Conservation (phyloP, 2,113 vertebrate genomes). For the Notarius lentiginosus region DNA sequence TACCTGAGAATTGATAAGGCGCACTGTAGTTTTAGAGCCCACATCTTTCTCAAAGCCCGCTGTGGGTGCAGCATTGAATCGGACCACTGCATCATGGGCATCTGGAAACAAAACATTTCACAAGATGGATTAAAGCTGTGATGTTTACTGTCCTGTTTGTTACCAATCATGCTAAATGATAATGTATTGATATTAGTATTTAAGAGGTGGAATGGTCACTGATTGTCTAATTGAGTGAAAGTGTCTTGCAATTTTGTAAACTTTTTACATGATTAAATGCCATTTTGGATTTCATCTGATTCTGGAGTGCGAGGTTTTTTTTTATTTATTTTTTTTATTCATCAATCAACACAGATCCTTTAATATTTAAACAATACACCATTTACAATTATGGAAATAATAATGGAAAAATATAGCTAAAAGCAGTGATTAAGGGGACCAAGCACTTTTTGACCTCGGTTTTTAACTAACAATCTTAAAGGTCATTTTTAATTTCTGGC, state of each 20-base stretch:
- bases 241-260: background rate
- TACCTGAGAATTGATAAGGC: slow-evolving; percentile 79
- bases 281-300: background rate
- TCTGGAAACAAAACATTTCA: slow-evolving; percentile 57
- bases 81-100: slow-evolving; percentile 73
- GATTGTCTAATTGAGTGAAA: background rate
- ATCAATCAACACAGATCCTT: background rate
- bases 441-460: background rate
- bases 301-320: no score
- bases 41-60: slow-evolving; percentile 73
- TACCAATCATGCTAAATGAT: background rate
- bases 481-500: no score
- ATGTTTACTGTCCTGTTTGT: background rate
- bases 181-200: background rate
- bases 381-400: background rate
- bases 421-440: background rate
- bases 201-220: background rate
- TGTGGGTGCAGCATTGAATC: slow-evolving; percentile 77
- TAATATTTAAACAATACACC: background rate
- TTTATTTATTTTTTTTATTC: background rate
- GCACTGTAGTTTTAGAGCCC: slow-evolving; percentile 75
- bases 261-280: background rate
- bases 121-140: background rate
- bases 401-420: background rate
- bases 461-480: no score